phyloP scores from a whole-genome alignment of 2,888 invertebrate species.

The Drosophila histrio region DNA sequence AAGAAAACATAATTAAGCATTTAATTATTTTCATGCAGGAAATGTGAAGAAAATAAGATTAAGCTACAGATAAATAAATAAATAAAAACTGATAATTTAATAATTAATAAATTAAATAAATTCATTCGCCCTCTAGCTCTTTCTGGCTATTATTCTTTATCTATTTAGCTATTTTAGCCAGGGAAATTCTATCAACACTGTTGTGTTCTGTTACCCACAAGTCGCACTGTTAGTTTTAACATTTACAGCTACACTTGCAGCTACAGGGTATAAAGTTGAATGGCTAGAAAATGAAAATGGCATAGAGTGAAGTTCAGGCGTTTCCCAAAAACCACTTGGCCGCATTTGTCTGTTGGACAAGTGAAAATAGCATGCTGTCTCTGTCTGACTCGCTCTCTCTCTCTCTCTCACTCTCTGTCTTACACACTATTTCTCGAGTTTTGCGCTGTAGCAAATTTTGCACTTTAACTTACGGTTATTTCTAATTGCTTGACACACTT shows the following conservation, averaged over 20 bases:
- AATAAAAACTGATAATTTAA: too few relatives aligned
- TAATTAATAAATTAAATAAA: too few relatives aligned
- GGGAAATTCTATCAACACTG: too few relatives aligned
- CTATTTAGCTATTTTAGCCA: too few relatives aligned
- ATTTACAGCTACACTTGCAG: not conserved
- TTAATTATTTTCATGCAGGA: too few relatives aligned
- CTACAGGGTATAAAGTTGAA: slow-evolving; percentile 7
- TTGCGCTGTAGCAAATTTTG: slow-evolving; percentile 26
- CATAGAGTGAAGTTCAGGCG: slow-evolving; percentile 23
- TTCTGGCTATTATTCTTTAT: too few relatives aligned
- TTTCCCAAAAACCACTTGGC: slow-evolving; percentile 35
- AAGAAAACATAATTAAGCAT: too few relatives aligned
- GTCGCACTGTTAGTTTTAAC: not conserved
- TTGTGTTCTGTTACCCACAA: too few relatives aligned
- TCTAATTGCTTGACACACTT: slow-evolving; percentile 71
- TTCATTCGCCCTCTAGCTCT: too few relatives aligned
- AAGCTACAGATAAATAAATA: too few relatives aligned
- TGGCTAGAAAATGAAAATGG: slow-evolving; percentile 17
- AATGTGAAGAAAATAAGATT: too few relatives aligned
- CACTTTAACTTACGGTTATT: slow-evolving; percentile 64
- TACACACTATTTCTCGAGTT: slow-evolving; percentile 8
- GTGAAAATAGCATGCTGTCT: slow-evolving; percentile 46
- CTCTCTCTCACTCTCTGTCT: slow-evolving; percentile 4
- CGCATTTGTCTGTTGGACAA: slow-evolving; percentile 45
- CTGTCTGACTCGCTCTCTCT: not conserved